These are phyloP conservation scores for Chaetura pelagica DNA, from an alignment of 2,113 vertebrate genomes.

Conservation along the genomic window DNA sequence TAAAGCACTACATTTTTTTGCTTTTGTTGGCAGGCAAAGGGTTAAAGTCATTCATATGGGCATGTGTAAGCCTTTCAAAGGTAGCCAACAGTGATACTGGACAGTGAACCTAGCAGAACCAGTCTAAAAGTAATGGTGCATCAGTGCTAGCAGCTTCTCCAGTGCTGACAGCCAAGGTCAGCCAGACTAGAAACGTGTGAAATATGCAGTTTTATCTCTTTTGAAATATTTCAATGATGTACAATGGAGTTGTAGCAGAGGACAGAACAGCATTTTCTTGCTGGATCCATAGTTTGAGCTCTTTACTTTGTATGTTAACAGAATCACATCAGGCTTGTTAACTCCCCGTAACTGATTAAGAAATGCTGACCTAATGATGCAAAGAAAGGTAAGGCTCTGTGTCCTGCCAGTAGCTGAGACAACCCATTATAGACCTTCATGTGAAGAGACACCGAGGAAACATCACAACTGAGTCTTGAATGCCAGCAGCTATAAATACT, in stretches of 20 bases:
- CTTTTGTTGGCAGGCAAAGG: neutral
- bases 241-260: neutral
- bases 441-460: neutral
- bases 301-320: neutral
- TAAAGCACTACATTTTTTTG: neutral
- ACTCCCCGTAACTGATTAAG: neutral
- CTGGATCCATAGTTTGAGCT: neutral
- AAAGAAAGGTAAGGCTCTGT: neutral
- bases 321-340: neutral
- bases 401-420: neutral
- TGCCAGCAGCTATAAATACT: conserved; percentile 35
- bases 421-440: neutral
- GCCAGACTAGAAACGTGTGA: neutral
- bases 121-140: neutral
- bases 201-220: neutral
- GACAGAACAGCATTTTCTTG: neutral
- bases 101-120: neutral
- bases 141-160: neutral
- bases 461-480: neutral
- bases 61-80: neutral
- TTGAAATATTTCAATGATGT: neutral
- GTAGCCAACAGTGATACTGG: neutral
- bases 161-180: neutral
- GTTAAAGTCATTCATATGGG: neutral
- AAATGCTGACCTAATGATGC: conserved; percentile 16